Evolutionary conservation across 2,113 vertebrate genomes (phyloP), one percentile per base, ranked within the genome.

Genomic region (Myrmophylax atrothorax): DNA sequence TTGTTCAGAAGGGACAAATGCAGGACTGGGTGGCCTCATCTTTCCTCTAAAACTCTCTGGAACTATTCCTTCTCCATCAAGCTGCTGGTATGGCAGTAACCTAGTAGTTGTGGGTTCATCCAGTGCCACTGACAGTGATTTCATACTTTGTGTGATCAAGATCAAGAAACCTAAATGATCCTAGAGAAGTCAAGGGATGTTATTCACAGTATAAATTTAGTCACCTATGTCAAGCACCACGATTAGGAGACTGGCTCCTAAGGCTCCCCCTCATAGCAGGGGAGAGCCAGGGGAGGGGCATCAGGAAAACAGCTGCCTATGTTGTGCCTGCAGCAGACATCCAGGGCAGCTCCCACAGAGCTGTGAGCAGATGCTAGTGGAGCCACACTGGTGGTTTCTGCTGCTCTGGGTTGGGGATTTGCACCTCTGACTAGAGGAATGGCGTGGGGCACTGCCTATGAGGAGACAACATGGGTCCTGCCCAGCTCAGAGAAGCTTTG

Each of bases 111-210:
- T 17, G n/a, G 67, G 42, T 42, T 94, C 73, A 64, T 53, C 55
- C 63, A 47, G 52, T 26, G 87, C n/a, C 77, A 55, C 77, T 44
- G 35, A 83, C 46, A 46, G 72, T 2, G 3, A 76, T 83, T 95
- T 96, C 78, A 47, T 49, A 50, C 56, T 40, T 79, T 24, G 56
- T 87, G 18, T 94, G 88, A 96, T 95, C 94, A 90, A 96, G 85
- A 89, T 81, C 67, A 94, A 93, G 94, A 97, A 94, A 96, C 59
- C 11, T 8, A 60, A 79, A 64, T 64, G 15, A 78, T 88, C 42
- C 80, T 59, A 40, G 59, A 63, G 18, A 84, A 92, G 26, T 44
- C 66, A 52, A 40, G 31, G 28, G 14, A 77, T 3, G 4, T n/a
- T 81, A 46, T 62, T 91, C 38, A 52, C 11, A 1, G 69, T 42